These are phyloP conservation scores for Cephalotes varians DNA, from an alignment of 2,888 invertebrate genomes.

Conservation along the genomic window DNA sequence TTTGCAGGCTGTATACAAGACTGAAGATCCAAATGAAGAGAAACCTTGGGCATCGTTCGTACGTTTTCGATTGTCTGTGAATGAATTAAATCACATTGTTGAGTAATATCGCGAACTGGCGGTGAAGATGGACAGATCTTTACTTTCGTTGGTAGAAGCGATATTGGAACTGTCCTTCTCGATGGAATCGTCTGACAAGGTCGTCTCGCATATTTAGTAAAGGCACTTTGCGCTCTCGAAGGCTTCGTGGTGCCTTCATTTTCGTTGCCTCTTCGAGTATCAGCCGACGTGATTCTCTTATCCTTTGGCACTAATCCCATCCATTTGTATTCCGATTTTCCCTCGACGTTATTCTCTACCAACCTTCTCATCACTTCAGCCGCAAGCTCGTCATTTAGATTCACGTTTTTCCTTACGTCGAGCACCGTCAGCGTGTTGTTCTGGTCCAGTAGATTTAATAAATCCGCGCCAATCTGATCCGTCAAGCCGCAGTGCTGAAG, in stretches of 20 bases:
- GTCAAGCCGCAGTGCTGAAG: constrained; percentile 92
- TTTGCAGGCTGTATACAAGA: constrained; percentile 72
- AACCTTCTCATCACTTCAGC: constrained; percentile 82
- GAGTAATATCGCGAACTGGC: constrained; percentile 1
- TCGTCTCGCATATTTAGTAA: constrained; percentile 53
- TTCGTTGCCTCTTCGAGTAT: constrained; percentile 2
- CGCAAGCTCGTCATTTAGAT: constrained; percentile 87
- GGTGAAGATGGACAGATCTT: constrained; percentile 44
- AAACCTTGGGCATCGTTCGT: constrained; percentile 64
- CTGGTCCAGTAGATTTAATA: constrained; percentile 88
- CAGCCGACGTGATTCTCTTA: constrained; percentile 73
- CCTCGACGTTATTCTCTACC: constrained; percentile 64
- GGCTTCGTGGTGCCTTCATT: constrained; percentile 72
- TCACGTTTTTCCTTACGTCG: constrained; percentile 89
- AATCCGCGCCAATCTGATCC: constrained; percentile 87
- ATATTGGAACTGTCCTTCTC: constrained; percentile 58
- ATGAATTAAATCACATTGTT: constrained; percentile 16
- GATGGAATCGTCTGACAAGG: constrained; percentile 61
- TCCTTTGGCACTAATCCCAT: constrained; percentile 74
- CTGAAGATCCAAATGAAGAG: constrained; percentile 80
- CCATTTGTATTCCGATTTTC: constrained; percentile 80
- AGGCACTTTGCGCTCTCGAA: constrained; percentile 60
- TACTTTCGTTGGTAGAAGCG: constrained; percentile 59
- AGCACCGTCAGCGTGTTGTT: constrained; percentile 90
- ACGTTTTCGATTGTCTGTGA: constrained; percentile 25